phyloP scores from a whole-genome alignment of 1,140 invertebrate genomes.

The Dreissena polymorpha region DNA sequence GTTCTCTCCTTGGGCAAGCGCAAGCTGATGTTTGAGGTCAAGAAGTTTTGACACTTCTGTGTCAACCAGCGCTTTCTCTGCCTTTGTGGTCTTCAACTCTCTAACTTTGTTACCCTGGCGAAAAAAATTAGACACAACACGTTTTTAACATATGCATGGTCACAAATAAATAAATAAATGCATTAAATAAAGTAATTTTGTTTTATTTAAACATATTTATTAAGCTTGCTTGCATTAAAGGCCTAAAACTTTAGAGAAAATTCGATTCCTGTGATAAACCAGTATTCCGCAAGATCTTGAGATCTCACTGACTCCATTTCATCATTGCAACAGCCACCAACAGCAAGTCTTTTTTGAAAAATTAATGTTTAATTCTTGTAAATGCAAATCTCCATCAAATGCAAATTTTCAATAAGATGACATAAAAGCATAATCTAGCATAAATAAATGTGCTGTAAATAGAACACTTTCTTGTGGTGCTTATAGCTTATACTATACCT shows the following conservation, averaged over 20 bases:
- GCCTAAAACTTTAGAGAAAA: background rate
- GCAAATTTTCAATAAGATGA: background rate
- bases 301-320: no score
- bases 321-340: no score
- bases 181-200: background rate
- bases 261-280: background rate
- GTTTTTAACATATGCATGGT: conserved; percentile 5
- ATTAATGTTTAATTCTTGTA: no score
- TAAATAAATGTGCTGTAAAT: no score
- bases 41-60: conserved; percentile 87
- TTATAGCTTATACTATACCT: no score
- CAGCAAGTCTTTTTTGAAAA: no score
- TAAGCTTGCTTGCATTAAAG: background rate
- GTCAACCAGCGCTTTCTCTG: conserved; percentile 87
- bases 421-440: background rate
- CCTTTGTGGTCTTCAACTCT: conserved; percentile 86
- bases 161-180: background rate
- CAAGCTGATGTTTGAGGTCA: conserved; percentile 87
- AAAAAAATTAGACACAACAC: conserved; percentile 47
- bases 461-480: no score
- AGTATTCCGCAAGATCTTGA: no score
- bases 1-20: conserved; percentile 81
- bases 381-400: no score
- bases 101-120: conserved; percentile 87
- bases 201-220: background rate